These are phyloP conservation scores for Drosophila santomea DNA, from an alignment of 1,140 invertebrate genomes.

Conservation along the genomic window DNA sequence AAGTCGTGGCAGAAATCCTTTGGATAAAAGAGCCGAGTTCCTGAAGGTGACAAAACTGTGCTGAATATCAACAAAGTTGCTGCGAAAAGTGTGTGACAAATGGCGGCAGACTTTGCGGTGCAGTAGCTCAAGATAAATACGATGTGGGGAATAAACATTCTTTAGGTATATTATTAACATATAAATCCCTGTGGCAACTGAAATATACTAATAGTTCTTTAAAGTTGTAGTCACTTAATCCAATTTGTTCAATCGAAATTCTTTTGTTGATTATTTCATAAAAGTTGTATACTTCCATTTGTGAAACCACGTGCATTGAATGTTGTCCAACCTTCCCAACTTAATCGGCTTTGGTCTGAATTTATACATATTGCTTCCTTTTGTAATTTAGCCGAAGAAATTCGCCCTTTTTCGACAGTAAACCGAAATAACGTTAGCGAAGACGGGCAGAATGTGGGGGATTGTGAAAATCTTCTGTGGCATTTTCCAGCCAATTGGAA, in stretches of 20 bases:
- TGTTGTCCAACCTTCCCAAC: conserved; percentile 16
- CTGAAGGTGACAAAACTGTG: conserved; percentile 41
- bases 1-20: background rate
- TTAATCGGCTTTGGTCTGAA: conserved; percentile 38
- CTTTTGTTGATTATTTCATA: too few species aligned
- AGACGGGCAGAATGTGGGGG: background rate
- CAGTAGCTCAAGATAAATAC: conserved; percentile 6
- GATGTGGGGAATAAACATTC: conserved; percentile 19
- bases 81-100: conserved; percentile 27
- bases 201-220: background rate
- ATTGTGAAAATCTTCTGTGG: conserved; percentile 29
- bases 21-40: conserved; percentile 8
- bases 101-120: conserved; percentile 18
- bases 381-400: conserved; percentile 12
- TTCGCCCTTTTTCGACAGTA: background rate
- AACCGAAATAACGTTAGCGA: background rate
- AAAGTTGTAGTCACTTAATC: too few species aligned
- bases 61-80: conserved; percentile 35
- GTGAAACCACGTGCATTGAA: background rate
- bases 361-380: conserved; percentile 6
- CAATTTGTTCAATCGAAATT: too few species aligned
- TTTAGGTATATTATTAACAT: too few species aligned
- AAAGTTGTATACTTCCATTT: background rate
- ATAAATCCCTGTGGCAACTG: background rate
- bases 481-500: conserved; percentile 52